A percentile compares a stretch with the other conserved stretches of the same genome.
These are phyloP conservation scores for Phylloscopus whistleri DNA, from an alignment of 2,113 vertebrate species.

Conservation along the genomic window DNA sequence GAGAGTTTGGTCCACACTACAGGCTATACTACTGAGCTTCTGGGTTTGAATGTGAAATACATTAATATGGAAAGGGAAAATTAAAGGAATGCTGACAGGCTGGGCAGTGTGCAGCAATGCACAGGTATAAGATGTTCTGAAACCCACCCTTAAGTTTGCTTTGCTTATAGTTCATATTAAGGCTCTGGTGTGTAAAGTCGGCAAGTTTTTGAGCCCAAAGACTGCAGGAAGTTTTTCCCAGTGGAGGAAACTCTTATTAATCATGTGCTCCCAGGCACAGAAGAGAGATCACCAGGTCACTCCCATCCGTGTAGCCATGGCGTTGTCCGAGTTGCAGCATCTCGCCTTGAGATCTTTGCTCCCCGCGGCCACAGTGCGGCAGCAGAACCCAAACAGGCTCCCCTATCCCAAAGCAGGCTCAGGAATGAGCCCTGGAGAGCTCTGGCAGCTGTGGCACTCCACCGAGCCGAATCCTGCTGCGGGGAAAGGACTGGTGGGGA, in stretches of 20 bases:
- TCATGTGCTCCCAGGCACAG: constrained; percentile 20
- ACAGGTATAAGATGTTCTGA: neutral
- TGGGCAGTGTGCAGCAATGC: neutral
- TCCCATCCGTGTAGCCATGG: neutral
- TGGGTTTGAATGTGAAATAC: neutral
- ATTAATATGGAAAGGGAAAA: neutral
- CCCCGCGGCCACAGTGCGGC: constrained; percentile 1
- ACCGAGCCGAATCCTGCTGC: neutral
- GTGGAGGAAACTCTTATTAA: constrained; percentile 32
- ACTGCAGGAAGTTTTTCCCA: constrained; percentile 29
- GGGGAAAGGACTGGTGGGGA: neutral
- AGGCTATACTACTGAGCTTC: neutral
- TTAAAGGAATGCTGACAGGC: neutral
- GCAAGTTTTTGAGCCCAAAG: neutral
- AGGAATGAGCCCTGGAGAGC: fast-evolving
- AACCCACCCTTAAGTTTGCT: neutral
- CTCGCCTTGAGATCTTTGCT: neutral
- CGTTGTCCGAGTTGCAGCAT: neutral
- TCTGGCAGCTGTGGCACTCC: fast-evolving
- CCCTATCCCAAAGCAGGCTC: fast-evolving
- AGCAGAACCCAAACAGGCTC: neutral
- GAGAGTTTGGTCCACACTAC: neutral
- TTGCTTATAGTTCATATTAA: neutral
- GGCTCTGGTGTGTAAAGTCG: neutral
- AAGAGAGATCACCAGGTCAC: neutral